These are phyloP conservation scores for Elanus axillaris DNA, from an alignment of 2,113 vertebrate genomes.

Conservation along the genomic window DNA sequence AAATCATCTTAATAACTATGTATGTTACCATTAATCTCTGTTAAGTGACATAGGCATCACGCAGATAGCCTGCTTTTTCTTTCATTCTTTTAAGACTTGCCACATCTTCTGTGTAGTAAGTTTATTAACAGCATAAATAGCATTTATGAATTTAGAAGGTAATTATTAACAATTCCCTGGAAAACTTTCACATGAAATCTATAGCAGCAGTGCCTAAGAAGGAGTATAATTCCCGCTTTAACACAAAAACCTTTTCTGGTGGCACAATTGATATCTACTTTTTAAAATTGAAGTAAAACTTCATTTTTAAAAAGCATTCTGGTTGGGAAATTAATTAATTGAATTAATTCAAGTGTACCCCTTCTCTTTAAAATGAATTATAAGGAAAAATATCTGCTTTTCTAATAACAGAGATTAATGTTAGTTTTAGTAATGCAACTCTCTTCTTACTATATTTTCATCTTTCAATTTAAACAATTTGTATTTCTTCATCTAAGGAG, in stretches of 20 bases:
- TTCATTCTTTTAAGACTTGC: background rate
- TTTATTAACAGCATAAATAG: background rate
- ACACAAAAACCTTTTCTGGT: background rate
- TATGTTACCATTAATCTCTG: background rate
- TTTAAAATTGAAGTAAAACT: background rate
- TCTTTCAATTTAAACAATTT: conserved; percentile 48
- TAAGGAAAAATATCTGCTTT: background rate
- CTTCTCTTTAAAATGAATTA: background rate
- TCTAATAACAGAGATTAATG: conserved; percentile 1
- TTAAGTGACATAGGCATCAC: background rate
- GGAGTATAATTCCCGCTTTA: background rate
- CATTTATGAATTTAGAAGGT: background rate
- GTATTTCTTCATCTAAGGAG: conserved; percentile 35
- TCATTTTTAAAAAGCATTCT: background rate
- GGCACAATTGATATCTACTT: background rate
- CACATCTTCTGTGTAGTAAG: background rate
- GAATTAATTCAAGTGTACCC: background rate
- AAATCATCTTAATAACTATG: background rate
- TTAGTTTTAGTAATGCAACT: conserved; percentile 31
- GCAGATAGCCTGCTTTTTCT: background rate
- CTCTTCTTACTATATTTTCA: conserved; percentile 47
- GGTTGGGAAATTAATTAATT: background rate
- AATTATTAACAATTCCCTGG: background rate
- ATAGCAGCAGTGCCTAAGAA: background rate
- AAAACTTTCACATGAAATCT: background rate